Conservation (phyloP, 2,113 vertebrate genomes). For the Hystrix cristata region DNA sequence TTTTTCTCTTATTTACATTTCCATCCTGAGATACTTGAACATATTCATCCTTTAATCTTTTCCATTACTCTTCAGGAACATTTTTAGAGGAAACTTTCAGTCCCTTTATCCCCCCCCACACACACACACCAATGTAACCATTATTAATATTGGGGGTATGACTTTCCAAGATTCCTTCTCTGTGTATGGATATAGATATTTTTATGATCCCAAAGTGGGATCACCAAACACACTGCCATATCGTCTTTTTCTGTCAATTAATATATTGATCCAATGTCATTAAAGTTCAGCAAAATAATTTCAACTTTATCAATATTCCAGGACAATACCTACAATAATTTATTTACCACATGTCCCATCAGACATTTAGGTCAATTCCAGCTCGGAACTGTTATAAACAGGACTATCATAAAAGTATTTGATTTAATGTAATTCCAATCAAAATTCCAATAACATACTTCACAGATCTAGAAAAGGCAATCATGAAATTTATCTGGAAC, state of each 20-base stretch:
- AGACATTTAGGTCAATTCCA: neutral
- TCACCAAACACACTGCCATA: neutral
- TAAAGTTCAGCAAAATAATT: neutral
- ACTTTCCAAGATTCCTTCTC: neutral
- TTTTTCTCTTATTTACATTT: slow-evolving; percentile 9
- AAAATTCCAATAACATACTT: too few species aligned
- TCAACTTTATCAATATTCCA: neutral
- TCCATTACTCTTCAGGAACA: neutral
- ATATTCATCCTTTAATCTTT: neutral
- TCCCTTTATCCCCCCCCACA: neutral
- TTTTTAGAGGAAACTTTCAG: neutral
- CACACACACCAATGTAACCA: neutral
- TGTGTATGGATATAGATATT: neutral
- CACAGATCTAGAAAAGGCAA: too few species aligned
- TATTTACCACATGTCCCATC: neutral
- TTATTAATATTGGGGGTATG: neutral
- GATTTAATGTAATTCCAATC: too few species aligned
- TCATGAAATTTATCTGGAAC: too few species aligned
- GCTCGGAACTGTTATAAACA: neutral
- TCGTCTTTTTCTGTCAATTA: neutral
- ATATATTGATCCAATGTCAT: neutral
- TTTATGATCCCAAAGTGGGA: neutral
- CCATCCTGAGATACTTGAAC: neutral
- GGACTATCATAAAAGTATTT: neutral
- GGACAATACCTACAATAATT: neutral